Conservation (phyloP, 2,113 vertebrate species). For the Cyphomyrus discorhynchus region DNA sequence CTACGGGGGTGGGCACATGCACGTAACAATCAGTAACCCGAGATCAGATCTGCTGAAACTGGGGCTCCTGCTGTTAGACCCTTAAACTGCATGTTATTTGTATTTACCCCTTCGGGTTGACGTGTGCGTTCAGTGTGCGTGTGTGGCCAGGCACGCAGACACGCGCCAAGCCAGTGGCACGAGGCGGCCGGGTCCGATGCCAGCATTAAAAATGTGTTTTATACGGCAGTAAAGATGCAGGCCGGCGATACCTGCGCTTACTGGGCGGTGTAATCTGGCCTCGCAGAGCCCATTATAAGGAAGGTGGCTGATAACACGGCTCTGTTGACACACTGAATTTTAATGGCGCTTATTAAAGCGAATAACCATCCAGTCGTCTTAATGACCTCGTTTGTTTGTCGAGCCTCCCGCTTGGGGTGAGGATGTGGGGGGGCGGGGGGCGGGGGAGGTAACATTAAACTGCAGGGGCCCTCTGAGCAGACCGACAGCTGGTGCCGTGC, state of each 20-base stretch:
- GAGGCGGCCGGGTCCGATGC: neutral
- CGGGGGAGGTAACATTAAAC: neutral
- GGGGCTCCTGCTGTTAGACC: neutral
- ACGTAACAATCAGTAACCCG: neutral
- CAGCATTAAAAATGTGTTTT: neutral
- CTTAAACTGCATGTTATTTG: neutral
- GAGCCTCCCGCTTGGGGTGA: neutral
- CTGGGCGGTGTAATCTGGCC: slow-evolving; percentile 1
- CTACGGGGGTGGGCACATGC: neutral
- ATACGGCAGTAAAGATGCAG: neutral
- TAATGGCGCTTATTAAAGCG: slow-evolving; percentile 11
- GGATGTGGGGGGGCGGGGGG: neutral
- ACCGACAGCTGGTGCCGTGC: neutral
- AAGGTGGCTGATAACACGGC: neutral
- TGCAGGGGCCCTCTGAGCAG: neutral
- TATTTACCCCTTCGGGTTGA: neutral
- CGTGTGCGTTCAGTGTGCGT: neutral
- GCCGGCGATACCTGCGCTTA: neutral
- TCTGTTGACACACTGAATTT: slow-evolving; percentile 7
- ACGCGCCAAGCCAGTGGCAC: neutral
- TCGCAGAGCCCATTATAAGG: slow-evolving; percentile 4
- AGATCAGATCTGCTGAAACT: neutral
- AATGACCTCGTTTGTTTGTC: slow-evolving; percentile 13
- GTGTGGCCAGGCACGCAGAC: neutral
- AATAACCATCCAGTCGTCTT: slow-evolving; percentile 11